Conservation (phyloP, 1,140 invertebrate genomes). For the Drosophila bifasciata region DNA sequence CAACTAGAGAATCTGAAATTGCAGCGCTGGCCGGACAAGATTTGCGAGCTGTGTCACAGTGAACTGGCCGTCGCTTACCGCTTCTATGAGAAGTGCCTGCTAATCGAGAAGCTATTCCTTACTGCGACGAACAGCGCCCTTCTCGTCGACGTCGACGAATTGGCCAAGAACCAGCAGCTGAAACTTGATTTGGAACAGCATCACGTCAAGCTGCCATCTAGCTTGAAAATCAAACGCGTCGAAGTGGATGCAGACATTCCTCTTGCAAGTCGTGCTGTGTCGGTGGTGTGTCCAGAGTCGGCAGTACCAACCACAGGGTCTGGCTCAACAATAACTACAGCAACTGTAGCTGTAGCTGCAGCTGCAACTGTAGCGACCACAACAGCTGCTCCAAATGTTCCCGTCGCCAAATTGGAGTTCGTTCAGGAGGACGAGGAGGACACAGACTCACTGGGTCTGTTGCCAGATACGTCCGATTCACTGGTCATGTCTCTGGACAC, state of each 20-base stretch:
- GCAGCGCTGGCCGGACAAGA: conserved; percentile 66
- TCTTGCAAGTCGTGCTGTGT: not conserved
- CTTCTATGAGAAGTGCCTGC: conserved; percentile 75
- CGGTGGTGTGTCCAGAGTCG: too few relatives aligned
- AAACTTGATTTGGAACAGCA: conserved; percentile 54
- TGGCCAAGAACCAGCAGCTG: conserved; percentile 40
- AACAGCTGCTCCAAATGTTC: not conserved
- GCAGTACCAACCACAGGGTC: too few relatives aligned
- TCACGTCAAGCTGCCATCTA: conserved; percentile 59
- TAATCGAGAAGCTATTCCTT: conserved; percentile 63
- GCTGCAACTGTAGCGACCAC: too few relatives aligned
- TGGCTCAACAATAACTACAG: not conserved
- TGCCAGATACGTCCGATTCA: conserved; percentile 7
- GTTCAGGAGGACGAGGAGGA: not conserved
- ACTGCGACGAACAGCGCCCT: conserved; percentile 1
- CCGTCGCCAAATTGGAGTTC: not conserved
- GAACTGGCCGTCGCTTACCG: conserved; percentile 72
- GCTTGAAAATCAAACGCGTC: conserved; percentile 55
- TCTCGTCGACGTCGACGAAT: conserved; percentile 17
- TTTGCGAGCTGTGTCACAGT: conserved; percentile 66
- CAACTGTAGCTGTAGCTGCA: too few relatives aligned
- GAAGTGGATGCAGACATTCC: conserved; percentile 34
- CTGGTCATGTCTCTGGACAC: conserved; percentile 13
- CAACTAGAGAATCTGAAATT: conserved; percentile 57
- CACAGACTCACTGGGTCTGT: not conserved